Evolutionary conservation across 2,113 vertebrate genomes (phyloP).

Genomic region (Plestiodon gilberti): DNA sequence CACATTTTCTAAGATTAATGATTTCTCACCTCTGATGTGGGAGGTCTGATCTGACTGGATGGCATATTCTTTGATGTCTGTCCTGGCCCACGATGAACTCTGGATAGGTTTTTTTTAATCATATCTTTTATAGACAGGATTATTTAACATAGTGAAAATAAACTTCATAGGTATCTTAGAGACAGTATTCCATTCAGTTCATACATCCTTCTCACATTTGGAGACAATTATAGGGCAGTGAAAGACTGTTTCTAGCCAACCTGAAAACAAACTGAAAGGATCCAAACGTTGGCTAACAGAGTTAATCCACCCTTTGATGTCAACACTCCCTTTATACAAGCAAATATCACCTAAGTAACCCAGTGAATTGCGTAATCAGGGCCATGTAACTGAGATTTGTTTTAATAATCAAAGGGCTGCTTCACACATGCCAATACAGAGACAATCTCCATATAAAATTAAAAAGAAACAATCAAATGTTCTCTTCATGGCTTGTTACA

Average conservation of each 20-base stretch:
- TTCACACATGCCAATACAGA: background rate
- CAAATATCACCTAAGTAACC: conserved; percentile 58
- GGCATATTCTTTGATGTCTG: conserved; percentile 56
- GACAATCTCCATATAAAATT: background rate
- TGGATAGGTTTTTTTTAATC: conserved; percentile 9
- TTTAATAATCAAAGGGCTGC: conserved; percentile 3
- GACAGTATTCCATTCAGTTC: conserved; percentile 53
- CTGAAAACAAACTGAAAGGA: conserved; percentile 38
- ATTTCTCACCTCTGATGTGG: conserved; percentile 76
- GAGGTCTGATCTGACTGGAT: conserved; percentile 61
- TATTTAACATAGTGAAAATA: conserved; percentile 44
- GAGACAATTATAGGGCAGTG: conserved; percentile 26
- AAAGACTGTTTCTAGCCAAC: background rate
- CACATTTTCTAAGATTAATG: conserved; percentile 19
- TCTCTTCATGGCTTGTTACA: too few relatives aligned
- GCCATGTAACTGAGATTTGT: conserved; percentile 6
- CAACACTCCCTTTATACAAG: conserved; percentile 54
- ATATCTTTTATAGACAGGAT: conserved; percentile 54
- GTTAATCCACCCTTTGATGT: conserved; percentile 20
- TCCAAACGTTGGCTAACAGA: conserved; percentile 14
- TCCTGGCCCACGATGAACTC: conserved; percentile 26
- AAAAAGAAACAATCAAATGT: too few relatives aligned
- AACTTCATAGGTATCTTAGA: conserved; percentile 27
- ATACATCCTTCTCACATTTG: conserved; percentile 15
- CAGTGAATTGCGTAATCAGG: conserved; percentile 31